Evolutionary conservation across 2,113 vertebrate genomes (phyloP).

Genomic region (Ursus arctos): DNA sequence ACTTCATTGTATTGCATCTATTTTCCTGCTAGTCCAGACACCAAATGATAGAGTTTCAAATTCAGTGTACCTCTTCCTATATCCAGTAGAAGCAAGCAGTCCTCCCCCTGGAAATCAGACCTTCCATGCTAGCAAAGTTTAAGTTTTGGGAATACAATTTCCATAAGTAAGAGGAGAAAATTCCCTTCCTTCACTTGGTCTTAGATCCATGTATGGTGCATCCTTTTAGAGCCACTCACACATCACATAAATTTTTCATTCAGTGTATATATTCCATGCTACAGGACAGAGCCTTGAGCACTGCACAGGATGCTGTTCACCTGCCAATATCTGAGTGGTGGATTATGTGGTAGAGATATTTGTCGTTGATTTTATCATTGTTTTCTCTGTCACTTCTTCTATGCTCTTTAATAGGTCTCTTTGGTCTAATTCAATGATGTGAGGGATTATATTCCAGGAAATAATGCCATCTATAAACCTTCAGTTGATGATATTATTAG

Average conservation of each 20-base stretch:
- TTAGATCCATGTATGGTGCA: not conserved
- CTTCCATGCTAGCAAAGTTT: not conserved
- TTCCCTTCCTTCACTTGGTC: not conserved
- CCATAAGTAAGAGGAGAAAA: not conserved
- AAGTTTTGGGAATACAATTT: not conserved
- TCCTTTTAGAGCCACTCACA: not conserved
- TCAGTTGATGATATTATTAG: not conserved
- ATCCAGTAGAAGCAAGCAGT: not conserved
- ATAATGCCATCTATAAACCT: not conserved
- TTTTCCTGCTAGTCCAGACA: not conserved
- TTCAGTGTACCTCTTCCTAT: not conserved
- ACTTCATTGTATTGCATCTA: not conserved
- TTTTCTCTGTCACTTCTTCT: not conserved
- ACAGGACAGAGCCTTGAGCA: not conserved
- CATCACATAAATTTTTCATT: not conserved
- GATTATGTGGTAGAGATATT: not conserved
- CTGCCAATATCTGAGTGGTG: not conserved
- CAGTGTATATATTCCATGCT: not conserved
- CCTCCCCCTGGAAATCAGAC: not conserved
- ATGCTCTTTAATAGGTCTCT: not conserved
- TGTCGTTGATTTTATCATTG: not conserved
- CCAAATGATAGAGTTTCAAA: not conserved
- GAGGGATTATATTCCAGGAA: not conserved
- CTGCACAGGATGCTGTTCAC: not conserved
- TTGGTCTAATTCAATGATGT: not conserved